Base-by-base conservation (phyloP, 2,888 invertebrate species). In the Trissonchulus latispiculum region DNA sequence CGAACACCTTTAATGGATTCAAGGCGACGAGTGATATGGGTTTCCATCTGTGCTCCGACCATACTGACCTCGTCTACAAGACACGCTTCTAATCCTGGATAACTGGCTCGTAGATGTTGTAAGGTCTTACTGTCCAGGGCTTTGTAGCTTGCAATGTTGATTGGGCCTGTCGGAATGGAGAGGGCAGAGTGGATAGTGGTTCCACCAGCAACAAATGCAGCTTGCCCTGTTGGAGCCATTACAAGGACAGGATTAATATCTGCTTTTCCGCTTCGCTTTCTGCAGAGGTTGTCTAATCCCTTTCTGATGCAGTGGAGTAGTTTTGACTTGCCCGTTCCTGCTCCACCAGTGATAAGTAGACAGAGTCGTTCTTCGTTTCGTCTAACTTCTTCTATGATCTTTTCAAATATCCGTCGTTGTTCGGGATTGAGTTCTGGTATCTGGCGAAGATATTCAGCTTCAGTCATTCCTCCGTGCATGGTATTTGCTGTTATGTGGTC, bases 171-270 rank as follows among this genome's bases (percentile, higher is more conserved):
- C 67, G 61, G 48, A 2, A 76, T 73, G 0, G 31, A 23, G 28
- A 76, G 68, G 23, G 75, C 72, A 1, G 68, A 48, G 37, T 76
- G 77, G 0, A 77, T 35, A 0, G 77, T 77, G n/a, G 59, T 28
- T 3, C 77, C 77, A 23, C 35, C 23, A 31, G 76, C 74, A 2
- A 70, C 36, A 1, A 76, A 35, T 1, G 76, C 76, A 2, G 77
- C 77, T 1, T 75, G 61, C 2, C 76, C 77, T 1, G 77, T 77
- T 0, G 76, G 76, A 1, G 76, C 77, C 1, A 70, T 62, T 8
- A 62, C 64, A n/a, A 31, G 29, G 3, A 62, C 64, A 15, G 29
- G n/a, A 31, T 29, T 18, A 8, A 8, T 18, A 31, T 62, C 64
- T 8, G n/a, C 28, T 31, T 28, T n/a, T 29, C 23, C 23, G 8